A percentile compares a stretch with the other conserved stretches of the same genome.
phyloP scores from a whole-genome alignment of 2,797 vertebrate species.

The Pteropus rufus region DNA sequence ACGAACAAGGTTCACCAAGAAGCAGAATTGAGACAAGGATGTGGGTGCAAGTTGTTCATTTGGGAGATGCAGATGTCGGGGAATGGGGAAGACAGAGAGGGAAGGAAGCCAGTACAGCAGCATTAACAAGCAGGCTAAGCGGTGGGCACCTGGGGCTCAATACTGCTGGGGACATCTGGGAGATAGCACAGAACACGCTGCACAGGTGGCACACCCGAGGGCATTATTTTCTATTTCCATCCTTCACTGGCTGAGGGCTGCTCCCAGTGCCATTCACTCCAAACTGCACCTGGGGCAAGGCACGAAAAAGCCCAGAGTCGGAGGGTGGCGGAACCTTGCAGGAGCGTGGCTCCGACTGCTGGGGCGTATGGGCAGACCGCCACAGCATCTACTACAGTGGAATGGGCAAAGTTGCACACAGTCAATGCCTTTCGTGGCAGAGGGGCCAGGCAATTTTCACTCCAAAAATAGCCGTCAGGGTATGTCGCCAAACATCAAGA shows the following conservation, averaged over 20 bases:
- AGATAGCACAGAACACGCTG: neutral
- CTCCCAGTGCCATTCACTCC: neutral
- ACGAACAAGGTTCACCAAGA: neutral
- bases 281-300: neutral
- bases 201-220: fast-evolving
- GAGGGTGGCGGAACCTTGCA: neutral
- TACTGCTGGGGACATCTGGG: neutral
- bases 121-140: fast-evolving
- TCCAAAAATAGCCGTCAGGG: neutral
- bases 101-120: neutral
- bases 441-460: neutral
- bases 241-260: neutral
- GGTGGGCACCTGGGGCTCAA: neutral
- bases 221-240: neutral
- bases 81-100: fast-evolving
- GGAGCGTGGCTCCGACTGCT: fast-evolving
- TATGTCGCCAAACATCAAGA: neutral
- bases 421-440: neutral
- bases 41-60: neutral
- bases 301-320: neutral
- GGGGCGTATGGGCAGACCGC: neutral
- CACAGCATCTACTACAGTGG: neutral
- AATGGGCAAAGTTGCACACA: neutral
- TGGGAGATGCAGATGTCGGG: neutral
- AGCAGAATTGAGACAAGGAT: neutral